A percentile compares a stretch with the other conserved stretches of the same genome.
Evolutionary conservation across 2,113 vertebrate genomes (phyloP).

Genomic region (Grantiella picta): DNA sequence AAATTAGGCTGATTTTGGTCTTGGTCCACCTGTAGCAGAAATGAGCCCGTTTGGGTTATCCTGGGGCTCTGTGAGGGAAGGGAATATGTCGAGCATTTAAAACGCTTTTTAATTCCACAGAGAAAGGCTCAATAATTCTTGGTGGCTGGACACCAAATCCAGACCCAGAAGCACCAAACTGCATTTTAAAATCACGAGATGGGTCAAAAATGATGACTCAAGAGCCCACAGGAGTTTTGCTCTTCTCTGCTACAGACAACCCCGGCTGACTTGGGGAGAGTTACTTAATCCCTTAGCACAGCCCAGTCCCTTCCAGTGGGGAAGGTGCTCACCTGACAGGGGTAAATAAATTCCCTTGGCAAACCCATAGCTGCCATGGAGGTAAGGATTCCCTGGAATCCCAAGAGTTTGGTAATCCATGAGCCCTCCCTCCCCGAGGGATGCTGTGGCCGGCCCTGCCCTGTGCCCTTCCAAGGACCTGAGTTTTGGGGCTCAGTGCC

Average conservation of each 20-base stretch:
- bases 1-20: neutral
- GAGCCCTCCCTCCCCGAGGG: neutral
- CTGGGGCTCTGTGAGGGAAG: neutral
- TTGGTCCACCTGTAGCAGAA: neutral
- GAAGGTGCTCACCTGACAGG: neutral
- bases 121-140: neutral
- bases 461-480: neutral
- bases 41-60: neutral
- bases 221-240: neutral
- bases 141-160: neutral
- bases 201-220: neutral
- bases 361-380: neutral
- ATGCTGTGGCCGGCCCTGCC: neutral
- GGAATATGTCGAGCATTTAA: neutral
- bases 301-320: fast-evolving
- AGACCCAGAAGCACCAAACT: neutral
- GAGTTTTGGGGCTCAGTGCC: neutral
- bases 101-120: neutral
- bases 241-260: neutral
- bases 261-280: fast-evolving
- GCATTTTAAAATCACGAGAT: fast-evolving
- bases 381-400: neutral
- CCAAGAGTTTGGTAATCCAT: fast-evolving
- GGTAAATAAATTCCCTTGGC: neutral
- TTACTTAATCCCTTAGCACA: neutral